Base-by-base conservation (phyloP, 2,797 vertebrate genomes). In the Balearica regulorum region DNA sequence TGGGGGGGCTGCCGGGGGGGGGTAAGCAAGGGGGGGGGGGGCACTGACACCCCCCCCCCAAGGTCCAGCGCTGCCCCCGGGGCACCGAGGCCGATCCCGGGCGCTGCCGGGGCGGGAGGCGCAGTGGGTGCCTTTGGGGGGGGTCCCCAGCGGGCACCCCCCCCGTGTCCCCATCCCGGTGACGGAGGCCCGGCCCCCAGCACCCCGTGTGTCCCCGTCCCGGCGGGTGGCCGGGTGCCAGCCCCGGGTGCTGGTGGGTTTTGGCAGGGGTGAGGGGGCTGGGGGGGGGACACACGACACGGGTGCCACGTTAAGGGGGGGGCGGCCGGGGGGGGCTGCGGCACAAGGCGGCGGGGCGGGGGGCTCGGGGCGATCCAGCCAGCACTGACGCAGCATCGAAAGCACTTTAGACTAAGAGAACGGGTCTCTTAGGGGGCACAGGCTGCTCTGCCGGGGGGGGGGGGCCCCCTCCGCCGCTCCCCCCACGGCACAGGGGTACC, bases 331-430 rank as follows among this genome's bases (percentile, higher is more conserved):
- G 31, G 28, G 71, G 51, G 49, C 16, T 26, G 37, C 13, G 10
- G 43, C n/a, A n/a, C 43, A 5, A 33, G 77, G 72, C 22, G 7
- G 14, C 1, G 2, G 64, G 83, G 22, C 5, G 35, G 57, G 55
- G 68, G 75, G 64, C 25, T 35, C 5, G 16, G 92, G 81, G 73
- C 3, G 48, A 81, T 49, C 81, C 85, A 82, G 89, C 85, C 92
- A 91, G 92, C 92, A 72, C 81, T 72, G 86, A 78, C 49, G 14
- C 93, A 89, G 93, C 93, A 78, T 86, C 8, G 86, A 79, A 94
- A 94, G 93, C 90, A 94, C 93, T 94, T 94, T 92, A 94, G 93
- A 86, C 93, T 92, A 92, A 94, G 93, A 94, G 93, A 94, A 86
- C 15, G 90, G 93, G 90, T 92, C 89, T 94, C 86, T 94, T 92